phyloP scores from a whole-genome alignment of 2,113 vertebrate species.

The Strix aluco region DNA sequence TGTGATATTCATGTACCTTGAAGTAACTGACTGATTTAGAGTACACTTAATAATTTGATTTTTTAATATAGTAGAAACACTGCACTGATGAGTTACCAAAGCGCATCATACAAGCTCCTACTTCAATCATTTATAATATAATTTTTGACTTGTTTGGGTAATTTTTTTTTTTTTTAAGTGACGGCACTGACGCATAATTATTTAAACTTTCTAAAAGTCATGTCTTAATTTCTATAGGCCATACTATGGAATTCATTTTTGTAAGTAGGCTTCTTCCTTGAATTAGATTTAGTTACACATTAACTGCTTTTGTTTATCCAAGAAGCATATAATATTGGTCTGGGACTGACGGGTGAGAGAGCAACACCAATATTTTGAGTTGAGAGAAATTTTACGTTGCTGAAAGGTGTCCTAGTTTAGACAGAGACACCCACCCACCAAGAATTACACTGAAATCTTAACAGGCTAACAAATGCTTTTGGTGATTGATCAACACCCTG shows the following conservation, averaged over 20 bases:
- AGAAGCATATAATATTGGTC: background rate
- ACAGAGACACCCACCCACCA: background rate
- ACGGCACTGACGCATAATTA: background rate
- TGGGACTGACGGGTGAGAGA: background rate
- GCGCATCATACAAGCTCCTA: background rate
- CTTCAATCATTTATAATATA: background rate
- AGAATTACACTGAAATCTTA: slow-evolving; percentile 6
- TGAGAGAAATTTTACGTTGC: background rate
- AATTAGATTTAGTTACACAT: background rate
- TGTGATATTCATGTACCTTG: slow-evolving; percentile 51
- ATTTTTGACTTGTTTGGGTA: background rate
- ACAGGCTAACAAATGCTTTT: background rate
- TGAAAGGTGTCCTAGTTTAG: slow-evolving; percentile 22
- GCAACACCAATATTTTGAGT: background rate
- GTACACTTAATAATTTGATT: slow-evolving; percentile 56
- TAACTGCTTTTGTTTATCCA: background rate
- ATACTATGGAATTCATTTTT: background rate
- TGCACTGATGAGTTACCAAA: slow-evolving; percentile 17
- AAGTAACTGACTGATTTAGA: slow-evolving; percentile 55
- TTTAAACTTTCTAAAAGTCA: background rate
- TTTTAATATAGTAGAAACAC: slow-evolving; percentile 14
- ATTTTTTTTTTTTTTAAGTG: background rate
- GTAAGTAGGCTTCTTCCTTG: background rate
- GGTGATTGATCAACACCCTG: background rate
- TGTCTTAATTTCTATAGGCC: background rate